These are phyloP conservation scores for Leguminivora glycinivorella DNA, from an alignment of 1,140 invertebrate species.

Conservation along the genomic window DNA sequence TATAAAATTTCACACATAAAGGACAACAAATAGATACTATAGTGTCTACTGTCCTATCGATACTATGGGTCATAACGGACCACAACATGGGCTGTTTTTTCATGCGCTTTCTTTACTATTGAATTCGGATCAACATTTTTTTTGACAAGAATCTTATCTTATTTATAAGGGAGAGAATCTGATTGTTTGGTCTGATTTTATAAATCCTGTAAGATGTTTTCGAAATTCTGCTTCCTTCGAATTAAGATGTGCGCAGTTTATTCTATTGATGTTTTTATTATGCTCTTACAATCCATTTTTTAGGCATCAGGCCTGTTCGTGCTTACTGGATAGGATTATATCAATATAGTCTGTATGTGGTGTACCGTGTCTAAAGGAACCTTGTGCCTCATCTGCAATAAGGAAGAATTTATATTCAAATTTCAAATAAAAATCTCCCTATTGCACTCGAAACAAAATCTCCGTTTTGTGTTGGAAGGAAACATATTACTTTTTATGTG, in stretches of 20 bases:
- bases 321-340: background rate
- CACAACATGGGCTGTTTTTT: slow-evolving; percentile 43
- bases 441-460: too few relatives aligned
- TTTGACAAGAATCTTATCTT: slow-evolving; percentile 1
- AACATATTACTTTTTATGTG: too few relatives aligned
- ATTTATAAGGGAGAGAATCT: background rate
- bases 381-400: too few relatives aligned
- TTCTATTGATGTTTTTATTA: background rate
- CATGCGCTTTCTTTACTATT: slow-evolving; percentile 36
- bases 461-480: too few relatives aligned
- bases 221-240: background rate
- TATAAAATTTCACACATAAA: slow-evolving; percentile 54
- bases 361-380: too few relatives aligned
- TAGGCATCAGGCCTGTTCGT: background rate
- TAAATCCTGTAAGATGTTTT: background rate
- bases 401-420: too few relatives aligned
- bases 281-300: background rate
- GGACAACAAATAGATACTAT: slow-evolving; percentile 60
- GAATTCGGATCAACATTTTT: slow-evolving; percentile 33
- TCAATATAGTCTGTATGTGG: too few relatives aligned
- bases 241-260: background rate
- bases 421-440: too few relatives aligned
- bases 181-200: background rate
- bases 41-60: slow-evolving; percentile 44
- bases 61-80: slow-evolving; percentile 28